A percentile compares a stretch with the other conserved stretches of the same genome.
phyloP scores from a whole-genome alignment of 2,113 vertebrate species.

The Charadrius vociferus region DNA sequence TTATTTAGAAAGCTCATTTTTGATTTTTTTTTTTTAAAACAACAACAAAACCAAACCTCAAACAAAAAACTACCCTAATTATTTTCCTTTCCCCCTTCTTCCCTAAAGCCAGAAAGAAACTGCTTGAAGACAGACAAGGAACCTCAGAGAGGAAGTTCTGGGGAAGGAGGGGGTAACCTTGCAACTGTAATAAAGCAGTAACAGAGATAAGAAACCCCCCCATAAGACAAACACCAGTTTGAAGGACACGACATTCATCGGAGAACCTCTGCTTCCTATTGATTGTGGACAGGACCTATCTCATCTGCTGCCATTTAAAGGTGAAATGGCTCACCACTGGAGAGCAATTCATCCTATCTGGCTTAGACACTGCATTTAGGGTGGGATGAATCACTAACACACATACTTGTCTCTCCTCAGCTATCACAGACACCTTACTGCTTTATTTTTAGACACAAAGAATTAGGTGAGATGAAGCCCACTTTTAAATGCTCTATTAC shows the following conservation, averaged over 20 bases:
- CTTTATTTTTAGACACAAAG: background rate
- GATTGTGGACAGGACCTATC: background rate
- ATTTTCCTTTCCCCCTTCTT: background rate
- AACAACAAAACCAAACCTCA: background rate
- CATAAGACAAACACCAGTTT: accelerated
- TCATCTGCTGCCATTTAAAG: background rate
- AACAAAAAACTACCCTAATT: background rate
- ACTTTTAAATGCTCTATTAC: background rate
- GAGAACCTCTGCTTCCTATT: background rate
- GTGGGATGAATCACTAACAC: background rate
- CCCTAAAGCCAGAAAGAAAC: background rate
- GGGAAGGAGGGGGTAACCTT: background rate
- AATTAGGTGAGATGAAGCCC: background rate
- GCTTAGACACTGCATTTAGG: background rate
- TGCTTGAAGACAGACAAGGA: background rate
- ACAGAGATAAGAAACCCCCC: background rate
- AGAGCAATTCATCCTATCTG: background rate
- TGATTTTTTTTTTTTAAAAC: too few species aligned
- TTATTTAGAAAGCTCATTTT: background rate
- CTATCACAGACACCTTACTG: background rate
- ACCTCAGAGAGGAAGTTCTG: background rate
- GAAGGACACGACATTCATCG: background rate
- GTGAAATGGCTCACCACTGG: background rate
- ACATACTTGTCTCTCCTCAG: background rate
- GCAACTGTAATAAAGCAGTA: background rate